Conservation (phyloP, 92 coral and sea anemone species). For the Micromussa lordhowensis region DNA sequence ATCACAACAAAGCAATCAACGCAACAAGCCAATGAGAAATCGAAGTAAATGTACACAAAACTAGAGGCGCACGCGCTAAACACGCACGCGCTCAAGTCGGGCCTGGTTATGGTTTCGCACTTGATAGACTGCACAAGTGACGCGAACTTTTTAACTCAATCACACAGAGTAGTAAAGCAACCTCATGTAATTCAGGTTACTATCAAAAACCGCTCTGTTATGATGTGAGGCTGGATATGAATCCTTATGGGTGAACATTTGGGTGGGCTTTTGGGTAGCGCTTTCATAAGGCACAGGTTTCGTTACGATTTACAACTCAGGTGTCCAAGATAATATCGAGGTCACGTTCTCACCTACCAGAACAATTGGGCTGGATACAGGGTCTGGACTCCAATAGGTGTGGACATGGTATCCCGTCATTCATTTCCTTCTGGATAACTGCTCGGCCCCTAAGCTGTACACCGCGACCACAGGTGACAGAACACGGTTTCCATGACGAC, state of each 20-base stretch:
- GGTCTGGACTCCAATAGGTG: constrained; percentile 51
- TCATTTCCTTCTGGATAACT: constrained; percentile 54
- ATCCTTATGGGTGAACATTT: background rate
- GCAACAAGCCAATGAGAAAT: no score
- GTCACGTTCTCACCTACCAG: constrained; percentile 27
- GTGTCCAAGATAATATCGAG: background rate
- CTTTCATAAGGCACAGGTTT: background rate
- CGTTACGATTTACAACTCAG: no score
- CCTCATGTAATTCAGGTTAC: no score
- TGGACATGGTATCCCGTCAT: constrained; percentile 87
- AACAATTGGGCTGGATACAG: constrained; percentile 48
- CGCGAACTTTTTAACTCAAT: no score
- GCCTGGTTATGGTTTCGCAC: no score
- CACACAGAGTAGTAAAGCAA: no score
- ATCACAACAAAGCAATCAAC: no score
- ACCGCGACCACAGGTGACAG: constrained; percentile 78
- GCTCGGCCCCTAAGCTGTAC: constrained; percentile 75
- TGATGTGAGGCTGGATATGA: background rate
- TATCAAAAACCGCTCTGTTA: no score
- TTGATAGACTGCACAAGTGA: no score
- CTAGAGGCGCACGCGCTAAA: no score
- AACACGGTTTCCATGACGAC: constrained; percentile 91
- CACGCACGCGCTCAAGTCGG: no score
- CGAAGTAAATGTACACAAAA: no score
- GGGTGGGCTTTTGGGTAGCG: background rate